These are phyloP conservation scores for Lepidiolamprologus cunningtoni DNA, from an alignment of 2,113 vertebrate species.

Conservation along the genomic window DNA sequence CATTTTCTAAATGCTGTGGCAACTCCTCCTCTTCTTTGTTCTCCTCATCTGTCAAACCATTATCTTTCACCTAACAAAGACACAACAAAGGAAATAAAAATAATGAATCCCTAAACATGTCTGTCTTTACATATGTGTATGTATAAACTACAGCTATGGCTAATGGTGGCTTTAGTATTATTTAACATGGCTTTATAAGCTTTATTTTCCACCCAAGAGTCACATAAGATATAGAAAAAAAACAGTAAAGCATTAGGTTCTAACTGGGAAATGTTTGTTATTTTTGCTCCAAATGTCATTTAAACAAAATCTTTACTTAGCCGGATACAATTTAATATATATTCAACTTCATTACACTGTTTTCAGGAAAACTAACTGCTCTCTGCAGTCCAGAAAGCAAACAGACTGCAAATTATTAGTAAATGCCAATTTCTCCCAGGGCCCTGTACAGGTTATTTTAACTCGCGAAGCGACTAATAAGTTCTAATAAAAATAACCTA, in stretches of 20 bases:
- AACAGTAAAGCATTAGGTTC: not conserved
- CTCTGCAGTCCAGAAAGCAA: not conserved
- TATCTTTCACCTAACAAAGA: conserved; percentile 57
- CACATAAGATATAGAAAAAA: not conserved
- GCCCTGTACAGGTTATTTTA: not conserved
- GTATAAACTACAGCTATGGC: not conserved
- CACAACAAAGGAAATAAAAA: not conserved
- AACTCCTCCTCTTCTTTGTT: conserved; percentile 38
- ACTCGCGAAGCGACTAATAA: not conserved
- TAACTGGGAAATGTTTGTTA: not conserved
- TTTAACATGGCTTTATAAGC: not conserved
- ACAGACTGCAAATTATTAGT: not conserved
- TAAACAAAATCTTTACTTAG: not conserved
- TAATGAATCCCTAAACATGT: not conserved
- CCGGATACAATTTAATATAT: not conserved
- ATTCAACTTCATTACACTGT: not conserved
- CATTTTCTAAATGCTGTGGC: conserved; percentile 23
- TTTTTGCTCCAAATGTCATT: not conserved
- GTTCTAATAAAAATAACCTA: not conserved
- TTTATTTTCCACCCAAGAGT: not conserved
- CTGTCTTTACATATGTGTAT: not conserved
- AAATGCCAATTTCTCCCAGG: not conserved
- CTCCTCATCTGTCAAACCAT: conserved; percentile 48
- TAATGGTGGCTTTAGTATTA: not conserved
- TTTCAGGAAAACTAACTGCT: not conserved